Conservation (phyloP, 2,113 vertebrate species). For the Elachura formosa region DNA sequence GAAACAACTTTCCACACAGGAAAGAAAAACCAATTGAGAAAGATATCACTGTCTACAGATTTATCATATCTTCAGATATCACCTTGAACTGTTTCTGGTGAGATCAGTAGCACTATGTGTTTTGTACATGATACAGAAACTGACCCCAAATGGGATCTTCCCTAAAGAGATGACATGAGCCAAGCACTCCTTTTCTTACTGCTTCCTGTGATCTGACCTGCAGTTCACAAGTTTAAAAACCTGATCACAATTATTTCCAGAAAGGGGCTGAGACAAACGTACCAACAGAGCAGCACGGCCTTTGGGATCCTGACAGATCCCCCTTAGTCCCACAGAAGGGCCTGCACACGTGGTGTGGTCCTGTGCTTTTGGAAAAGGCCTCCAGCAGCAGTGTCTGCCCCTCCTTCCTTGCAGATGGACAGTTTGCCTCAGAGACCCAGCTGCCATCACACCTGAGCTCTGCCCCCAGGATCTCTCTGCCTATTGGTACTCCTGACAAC, state of each 20-base stretch:
- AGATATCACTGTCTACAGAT: neutral
- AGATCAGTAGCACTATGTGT: neutral
- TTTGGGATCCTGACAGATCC: neutral
- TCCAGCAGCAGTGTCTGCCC: neutral
- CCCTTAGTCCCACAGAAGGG: neutral
- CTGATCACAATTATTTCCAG: neutral
- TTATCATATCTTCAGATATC: neutral
- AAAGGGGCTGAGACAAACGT: neutral
- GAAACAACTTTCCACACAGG: neutral
- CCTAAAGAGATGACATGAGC: neutral
- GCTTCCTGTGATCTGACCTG: neutral
- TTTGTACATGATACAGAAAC: neutral
- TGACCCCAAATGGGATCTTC: neutral
- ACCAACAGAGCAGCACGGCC: neutral
- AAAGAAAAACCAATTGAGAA: neutral
- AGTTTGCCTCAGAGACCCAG: neutral
- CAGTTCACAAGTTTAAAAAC: neutral
- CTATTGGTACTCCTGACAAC: neutral
- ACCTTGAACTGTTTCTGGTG: neutral
- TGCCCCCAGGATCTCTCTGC: neutral
- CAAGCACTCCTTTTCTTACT: neutral
- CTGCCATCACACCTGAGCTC: rapidly evolving
- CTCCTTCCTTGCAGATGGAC: neutral
- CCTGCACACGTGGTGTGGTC: neutral
- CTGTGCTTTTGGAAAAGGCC: neutral